Percentiles rank a stretch among this genome's conserved stretches.
These are phyloP conservation scores for Callopanchax toddi DNA, from an alignment of 2,113 vertebrate species.

Conservation along the genomic window DNA sequence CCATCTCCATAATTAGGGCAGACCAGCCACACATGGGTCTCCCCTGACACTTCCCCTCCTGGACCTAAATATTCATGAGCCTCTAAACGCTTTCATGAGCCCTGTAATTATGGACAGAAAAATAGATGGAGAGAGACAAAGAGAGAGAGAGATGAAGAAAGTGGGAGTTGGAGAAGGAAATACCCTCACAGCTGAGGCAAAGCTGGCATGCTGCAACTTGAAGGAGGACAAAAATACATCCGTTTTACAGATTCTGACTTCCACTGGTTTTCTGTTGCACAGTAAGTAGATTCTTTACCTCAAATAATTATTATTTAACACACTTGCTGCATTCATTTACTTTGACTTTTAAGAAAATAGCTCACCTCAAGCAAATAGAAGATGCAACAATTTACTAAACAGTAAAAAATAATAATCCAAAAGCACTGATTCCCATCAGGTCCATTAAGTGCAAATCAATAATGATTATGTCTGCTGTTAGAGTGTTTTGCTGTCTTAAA, in stretches of 20 bases:
- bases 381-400: no score
- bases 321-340: no score
- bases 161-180: constrained; percentile 21
- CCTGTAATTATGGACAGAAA: constrained; percentile 66
- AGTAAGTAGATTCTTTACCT: not conserved
- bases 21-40: constrained; percentile 67
- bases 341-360: no score
- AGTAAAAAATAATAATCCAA: no score
- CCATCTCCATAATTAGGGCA: constrained; percentile 72
- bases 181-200: constrained; percentile 16
- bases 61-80: constrained; percentile 76
- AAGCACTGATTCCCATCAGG: no score
- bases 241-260: not conserved
- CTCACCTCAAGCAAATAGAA: no score
- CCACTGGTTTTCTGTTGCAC: not conserved
- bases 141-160: constrained; percentile 15
- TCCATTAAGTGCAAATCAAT: no score
- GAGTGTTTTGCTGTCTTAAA: no score
- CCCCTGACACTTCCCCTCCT: constrained; percentile 68
- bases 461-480: no score
- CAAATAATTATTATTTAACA: no score
- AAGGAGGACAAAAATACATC: not conserved
- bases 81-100: constrained; percentile 69
- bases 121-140: constrained; percentile 51
- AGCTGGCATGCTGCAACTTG: constrained; percentile 16